Base-by-base conservation (phyloP, 2,888 invertebrate genomes). In the Xestia sexstrigata region DNA sequence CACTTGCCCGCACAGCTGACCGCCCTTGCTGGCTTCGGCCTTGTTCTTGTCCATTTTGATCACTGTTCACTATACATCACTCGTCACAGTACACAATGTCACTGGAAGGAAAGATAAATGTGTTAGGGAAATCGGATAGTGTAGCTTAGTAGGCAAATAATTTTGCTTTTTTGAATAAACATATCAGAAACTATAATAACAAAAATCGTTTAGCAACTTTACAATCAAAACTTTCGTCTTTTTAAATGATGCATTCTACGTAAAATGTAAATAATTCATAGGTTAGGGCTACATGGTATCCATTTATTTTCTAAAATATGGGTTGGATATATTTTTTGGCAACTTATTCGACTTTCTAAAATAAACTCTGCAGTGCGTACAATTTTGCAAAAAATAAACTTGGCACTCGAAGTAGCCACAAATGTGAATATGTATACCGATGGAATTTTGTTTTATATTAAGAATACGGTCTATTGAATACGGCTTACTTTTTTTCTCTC, bases 1-100 rank as follows among this genome's bases (percentile, higher is more conserved):
- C 92, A 94, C 94, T 94, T 96, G 96, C 95, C 95, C 95, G 89
- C 92, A 93, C 90, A 91, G 60, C 66, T 74, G 91, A 88, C 93
- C 92, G 90, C 93, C 92, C 91, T 91, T 87, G 76, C 88, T 88
- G 70, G 91, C 82, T 79, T 90, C 90, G 73, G 88, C 93, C 91
- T 88, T 86, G 83, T 94, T 93, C 85, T 92, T 93, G 88, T 94
- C 94, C 94, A 94, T 94, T 90, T 93, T 94, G 89, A 80, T 82
- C 78, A 86, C 74, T 74, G 81, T 86, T 85, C 85, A 87, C 85
- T 81, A 82, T 83, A 83, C 89, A 90, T 90, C 91, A 87, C 88
- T 89, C 86, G 87, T 87, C 87, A 85, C 90, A 93, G 90, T 88
- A 86, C 89, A 91, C 90, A 83, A 74, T 84, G 86, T 88, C 89